These are phyloP conservation scores for Alviniconcha strummeri DNA, from an alignment of 2,888 invertebrate genomes.

Conservation along the genomic window DNA sequence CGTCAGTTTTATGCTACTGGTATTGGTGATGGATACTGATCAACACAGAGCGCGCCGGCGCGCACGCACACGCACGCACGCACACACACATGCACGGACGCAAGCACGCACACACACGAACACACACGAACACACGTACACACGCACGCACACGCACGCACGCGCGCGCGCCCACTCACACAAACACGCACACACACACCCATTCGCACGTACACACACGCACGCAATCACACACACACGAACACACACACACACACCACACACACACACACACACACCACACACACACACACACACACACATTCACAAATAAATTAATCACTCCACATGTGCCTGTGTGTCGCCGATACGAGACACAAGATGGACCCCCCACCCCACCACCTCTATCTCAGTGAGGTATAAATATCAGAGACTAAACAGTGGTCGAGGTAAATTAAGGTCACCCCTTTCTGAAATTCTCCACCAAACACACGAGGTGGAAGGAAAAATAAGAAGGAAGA, in stretches of 20 bases:
- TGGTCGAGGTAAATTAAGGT: neutral
- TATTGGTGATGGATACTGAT: too few species aligned
- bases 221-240: neutral
- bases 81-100: too few species aligned
- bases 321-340: neutral
- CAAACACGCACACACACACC: too few species aligned
- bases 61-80: too few species aligned
- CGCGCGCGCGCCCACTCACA: too few species aligned
- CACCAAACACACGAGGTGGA: neutral
- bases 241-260: neutral
- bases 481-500: neutral
- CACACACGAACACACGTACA: too few species aligned
- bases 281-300: conserved; percentile 1
- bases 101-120: too few species aligned
- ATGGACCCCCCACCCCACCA: too few species aligned
- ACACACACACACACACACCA: neutral
- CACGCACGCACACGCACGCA: too few species aligned
- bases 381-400: too few species aligned
- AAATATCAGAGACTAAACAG: neutral
- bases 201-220: neutral
- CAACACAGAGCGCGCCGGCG: too few species aligned
- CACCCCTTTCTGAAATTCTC: neutral
- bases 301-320: neutral
- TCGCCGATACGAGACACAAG: neutral
- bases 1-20: too few species aligned